phyloP scores from a whole-genome alignment of 2,888 invertebrate genomes.

The Thelaira solivaga region DNA sequence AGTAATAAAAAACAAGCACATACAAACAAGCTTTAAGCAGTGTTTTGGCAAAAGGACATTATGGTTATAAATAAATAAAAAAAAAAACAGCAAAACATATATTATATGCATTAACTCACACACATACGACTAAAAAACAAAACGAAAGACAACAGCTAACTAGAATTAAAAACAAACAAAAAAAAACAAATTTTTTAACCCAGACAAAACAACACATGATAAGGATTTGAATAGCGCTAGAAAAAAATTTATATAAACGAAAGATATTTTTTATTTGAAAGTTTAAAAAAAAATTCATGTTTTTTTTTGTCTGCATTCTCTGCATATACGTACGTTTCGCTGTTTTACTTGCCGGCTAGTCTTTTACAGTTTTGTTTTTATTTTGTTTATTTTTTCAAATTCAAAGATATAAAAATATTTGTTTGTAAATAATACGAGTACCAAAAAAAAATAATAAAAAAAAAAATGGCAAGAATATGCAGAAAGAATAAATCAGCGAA shows the following conservation, averaged over 20 bases:
- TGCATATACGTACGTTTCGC: too few relatives aligned
- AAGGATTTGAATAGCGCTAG: slow-evolving; percentile 41
- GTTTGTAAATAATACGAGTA: slow-evolving; percentile 46
- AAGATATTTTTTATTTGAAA: slow-evolving; percentile 25
- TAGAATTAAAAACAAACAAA: slow-evolving; percentile 32
- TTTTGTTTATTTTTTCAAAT: slow-evolving; percentile 2
- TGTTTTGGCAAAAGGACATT: slow-evolving; percentile 29
- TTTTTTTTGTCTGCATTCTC: too few relatives aligned
- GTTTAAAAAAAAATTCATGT: slow-evolving; percentile 39
- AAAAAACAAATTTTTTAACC: slow-evolving; percentile 32
- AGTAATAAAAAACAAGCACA: background rate
- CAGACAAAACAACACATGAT: slow-evolving; percentile 58
- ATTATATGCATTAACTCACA: too few relatives aligned
- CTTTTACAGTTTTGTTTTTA: too few relatives aligned
- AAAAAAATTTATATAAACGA: slow-evolving; percentile 19
- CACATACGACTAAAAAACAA: slow-evolving; percentile 30
- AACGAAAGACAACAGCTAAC: slow-evolving; percentile 29
- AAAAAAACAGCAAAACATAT: too few relatives aligned
- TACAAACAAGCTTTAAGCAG: background rate
- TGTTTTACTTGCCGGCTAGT: slow-evolving; percentile 6
- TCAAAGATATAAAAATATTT: slow-evolving; percentile 52
- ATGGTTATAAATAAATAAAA: slow-evolving; percentile 35
- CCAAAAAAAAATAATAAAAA: background rate
- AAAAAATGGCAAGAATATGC: slow-evolving; percentile 17
- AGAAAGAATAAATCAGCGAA: slow-evolving; percentile 65